Evolutionary conservation across 2,888 invertebrate genomes (phyloP).

Genomic region (Drosophila paramelanica): DNA sequence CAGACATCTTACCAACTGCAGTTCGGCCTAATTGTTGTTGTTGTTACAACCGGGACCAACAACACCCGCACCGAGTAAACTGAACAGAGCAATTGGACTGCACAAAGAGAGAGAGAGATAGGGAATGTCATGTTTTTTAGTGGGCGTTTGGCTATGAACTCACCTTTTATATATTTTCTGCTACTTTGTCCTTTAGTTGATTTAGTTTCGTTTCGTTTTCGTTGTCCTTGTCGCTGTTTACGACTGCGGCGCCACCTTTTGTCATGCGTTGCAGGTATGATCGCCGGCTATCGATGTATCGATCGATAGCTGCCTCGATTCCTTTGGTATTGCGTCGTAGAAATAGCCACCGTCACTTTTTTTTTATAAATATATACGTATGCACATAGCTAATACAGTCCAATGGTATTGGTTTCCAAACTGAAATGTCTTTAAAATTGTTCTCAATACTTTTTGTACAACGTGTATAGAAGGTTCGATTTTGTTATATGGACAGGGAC

Average conservation of each 20-base stretch:
- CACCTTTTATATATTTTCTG: slow-evolving; percentile 28
- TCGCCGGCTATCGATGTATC: slow-evolving; percentile 40
- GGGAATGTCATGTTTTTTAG: not conserved
- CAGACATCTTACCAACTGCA: slow-evolving; percentile 85
- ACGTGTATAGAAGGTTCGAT: slow-evolving; percentile 31
- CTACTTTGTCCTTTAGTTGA: not conserved
- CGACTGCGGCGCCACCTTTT: slow-evolving; percentile 37
- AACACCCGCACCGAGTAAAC: slow-evolving; percentile 12
- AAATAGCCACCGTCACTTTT: slow-evolving; percentile 24
- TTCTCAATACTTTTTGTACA: slow-evolving; percentile 16
- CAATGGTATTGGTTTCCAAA: slow-evolving; percentile 20
- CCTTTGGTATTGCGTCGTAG: slow-evolving; percentile 56
- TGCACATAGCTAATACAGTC: slow-evolving; percentile 24
- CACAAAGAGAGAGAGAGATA: not conserved
- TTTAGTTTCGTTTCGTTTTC: slow-evolving; percentile 1
- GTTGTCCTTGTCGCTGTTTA: slow-evolving; percentile 23
- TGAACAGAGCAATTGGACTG: slow-evolving; percentile 1
- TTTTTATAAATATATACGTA: slow-evolving; percentile 27
- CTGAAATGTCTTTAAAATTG: slow-evolving; percentile 12
- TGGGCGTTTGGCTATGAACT: slow-evolving; percentile 18
- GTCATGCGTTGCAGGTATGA: slow-evolving; percentile 37
- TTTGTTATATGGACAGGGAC: slow-evolving; percentile 30
- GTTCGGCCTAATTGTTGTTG: slow-evolving; percentile 15
- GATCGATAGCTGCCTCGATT: slow-evolving; percentile 24
- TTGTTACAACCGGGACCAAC: slow-evolving; percentile 11